These are phyloP conservation scores for Melanotaenia parkinsoni DNA, from an alignment of 2,797 vertebrate genomes.

Conservation along the genomic window DNA sequence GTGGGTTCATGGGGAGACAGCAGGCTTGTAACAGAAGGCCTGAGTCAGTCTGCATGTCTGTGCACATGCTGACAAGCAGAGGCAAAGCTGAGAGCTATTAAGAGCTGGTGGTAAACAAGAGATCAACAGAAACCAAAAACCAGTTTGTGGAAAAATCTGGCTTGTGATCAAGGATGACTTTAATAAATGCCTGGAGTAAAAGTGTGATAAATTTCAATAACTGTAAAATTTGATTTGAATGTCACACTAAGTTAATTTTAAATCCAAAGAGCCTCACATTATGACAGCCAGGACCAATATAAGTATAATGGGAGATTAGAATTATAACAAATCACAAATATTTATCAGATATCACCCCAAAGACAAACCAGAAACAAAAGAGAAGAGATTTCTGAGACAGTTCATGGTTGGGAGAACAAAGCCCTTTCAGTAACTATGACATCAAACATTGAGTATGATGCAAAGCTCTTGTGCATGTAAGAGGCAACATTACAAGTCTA, in stretches of 20 bases:
- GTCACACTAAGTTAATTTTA: background rate
- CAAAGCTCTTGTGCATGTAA: too few relatives aligned
- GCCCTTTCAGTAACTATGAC: too few relatives aligned
- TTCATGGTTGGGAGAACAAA: too few relatives aligned
- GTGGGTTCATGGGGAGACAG: constrained; percentile 20
- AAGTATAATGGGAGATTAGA: too few relatives aligned
- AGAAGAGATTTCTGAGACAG: too few relatives aligned
- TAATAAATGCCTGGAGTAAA: background rate
- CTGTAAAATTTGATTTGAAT: background rate
- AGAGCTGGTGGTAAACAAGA: constrained; percentile 8
- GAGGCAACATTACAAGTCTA: too few relatives aligned
- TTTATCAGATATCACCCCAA: too few relatives aligned
- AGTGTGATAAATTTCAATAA: background rate
- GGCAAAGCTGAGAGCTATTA: constrained; percentile 18
- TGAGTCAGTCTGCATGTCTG: constrained; percentile 45
- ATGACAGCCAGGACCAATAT: background rate
- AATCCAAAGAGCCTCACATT: background rate
- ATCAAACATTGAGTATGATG: too few relatives aligned
- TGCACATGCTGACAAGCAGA: constrained; percentile 53
- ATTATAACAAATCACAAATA: too few relatives aligned
- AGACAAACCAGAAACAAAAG: too few relatives aligned
- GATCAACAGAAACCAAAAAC: constrained; percentile 25
- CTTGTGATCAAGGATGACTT: background rate
- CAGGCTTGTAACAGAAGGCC: constrained; percentile 27
- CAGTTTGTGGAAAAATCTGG: constrained; percentile 21